A percentile compares a stretch with the other conserved stretches of the same genome.
phyloP scores from a whole-genome alignment of 2,888 invertebrate genomes.

The Elysia crispata region DNA sequence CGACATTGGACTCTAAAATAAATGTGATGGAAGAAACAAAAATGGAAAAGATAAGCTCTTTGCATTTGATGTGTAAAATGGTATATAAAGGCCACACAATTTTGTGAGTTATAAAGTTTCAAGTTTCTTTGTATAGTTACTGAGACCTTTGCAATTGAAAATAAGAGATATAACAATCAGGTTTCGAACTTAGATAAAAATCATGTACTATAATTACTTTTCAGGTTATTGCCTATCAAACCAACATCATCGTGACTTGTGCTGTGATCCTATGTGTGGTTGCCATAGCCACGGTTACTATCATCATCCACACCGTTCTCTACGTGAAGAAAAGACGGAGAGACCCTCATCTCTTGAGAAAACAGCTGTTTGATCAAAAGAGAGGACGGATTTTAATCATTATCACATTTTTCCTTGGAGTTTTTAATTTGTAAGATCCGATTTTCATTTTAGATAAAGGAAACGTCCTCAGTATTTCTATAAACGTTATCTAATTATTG shows the following conservation, averaged over 20 bases:
- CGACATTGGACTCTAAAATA: too few relatives aligned
- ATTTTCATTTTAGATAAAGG: background rate
- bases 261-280: constrained; percentile 9
- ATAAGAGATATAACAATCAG: too few relatives aligned
- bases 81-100: too few relatives aligned
- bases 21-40: too few relatives aligned
- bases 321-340: constrained; percentile 12
- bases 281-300: background rate
- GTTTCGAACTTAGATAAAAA: too few relatives aligned
- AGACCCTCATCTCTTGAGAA: background rate
- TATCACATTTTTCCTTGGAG: constrained; percentile 14
- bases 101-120: too few relatives aligned
- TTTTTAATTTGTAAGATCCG: constrained; percentile 29
- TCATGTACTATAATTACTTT: background rate
- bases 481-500: too few relatives aligned
- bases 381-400: constrained; percentile 1
- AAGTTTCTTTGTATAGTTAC: too few relatives aligned
- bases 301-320: constrained; percentile 17
- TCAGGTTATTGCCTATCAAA: constrained; percentile 43
- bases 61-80: too few relatives aligned
- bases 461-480: background rate
- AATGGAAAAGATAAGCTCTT: too few relatives aligned
- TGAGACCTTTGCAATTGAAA: too few relatives aligned
- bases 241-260: constrained; percentile 43
- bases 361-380: constrained; percentile 13